These are phyloP conservation scores for Dermatemys mawii DNA, from an alignment of 2,113 vertebrate species.

Conservation along the genomic window DNA sequence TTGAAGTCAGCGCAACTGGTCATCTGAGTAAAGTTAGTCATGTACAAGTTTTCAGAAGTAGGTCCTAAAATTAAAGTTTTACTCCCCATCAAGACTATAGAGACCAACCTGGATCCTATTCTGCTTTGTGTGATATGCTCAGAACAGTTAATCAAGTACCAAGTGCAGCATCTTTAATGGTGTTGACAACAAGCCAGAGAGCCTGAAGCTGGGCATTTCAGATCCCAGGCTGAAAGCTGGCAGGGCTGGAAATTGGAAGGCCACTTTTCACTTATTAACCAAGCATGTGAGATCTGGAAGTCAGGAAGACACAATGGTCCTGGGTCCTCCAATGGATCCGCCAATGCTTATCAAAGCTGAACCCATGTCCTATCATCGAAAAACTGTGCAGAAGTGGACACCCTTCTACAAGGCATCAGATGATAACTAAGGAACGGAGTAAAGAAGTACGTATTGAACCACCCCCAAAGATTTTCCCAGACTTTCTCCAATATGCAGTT, in stretches of 20 bases:
- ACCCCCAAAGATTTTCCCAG: slow-evolving; percentile 5
- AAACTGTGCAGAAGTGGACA: not conserved
- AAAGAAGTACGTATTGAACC: not conserved
- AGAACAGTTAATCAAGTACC: not conserved
- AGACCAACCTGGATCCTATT: not conserved
- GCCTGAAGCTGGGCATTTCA: not conserved
- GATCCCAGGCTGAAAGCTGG: not conserved
- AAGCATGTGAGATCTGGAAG: not conserved
- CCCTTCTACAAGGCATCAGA: not conserved
- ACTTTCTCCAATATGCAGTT: not conserved
- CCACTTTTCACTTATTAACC: not conserved
- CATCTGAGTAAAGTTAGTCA: not conserved
- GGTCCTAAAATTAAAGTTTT: not conserved
- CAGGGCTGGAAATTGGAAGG: not conserved
- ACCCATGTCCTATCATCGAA: not conserved
- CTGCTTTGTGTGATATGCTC: not conserved
- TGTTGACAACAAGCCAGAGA: not conserved
- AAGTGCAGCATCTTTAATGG: not conserved
- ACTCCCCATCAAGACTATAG: too few relatives aligned
- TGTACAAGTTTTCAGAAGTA: not conserved
- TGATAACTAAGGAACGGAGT: not conserved
- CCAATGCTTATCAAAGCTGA: not conserved
- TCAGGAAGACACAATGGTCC: not conserved
- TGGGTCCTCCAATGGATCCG: too few relatives aligned
- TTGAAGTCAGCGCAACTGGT: not conserved